Evolutionary conservation across 2,888 invertebrate genomes (phyloP), one percentile per base, ranked within the genome.

Genomic region (Himalopsyche anomala): DNA sequence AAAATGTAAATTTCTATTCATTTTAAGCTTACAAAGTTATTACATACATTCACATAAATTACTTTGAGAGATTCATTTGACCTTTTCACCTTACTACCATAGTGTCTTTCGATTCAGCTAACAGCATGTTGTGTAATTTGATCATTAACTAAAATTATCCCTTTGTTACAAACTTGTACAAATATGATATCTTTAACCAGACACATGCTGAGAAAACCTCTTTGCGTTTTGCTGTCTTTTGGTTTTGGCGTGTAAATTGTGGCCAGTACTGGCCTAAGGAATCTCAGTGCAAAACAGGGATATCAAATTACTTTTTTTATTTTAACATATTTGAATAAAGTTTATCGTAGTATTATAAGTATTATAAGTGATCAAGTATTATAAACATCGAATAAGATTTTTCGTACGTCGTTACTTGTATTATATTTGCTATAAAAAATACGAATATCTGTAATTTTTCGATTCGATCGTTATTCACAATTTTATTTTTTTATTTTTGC

Each of bases 221-320:
- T 62, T 62, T 19, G 8, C 62, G 62, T 62, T 62, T 62, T 62
- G 62, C 62, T 62, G 62, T 62, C 62, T 62, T 62, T 62, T 19
- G 62, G 62, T 62, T 62, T 62, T 62, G 19, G 19, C 62, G 28
- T 62, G 62, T 62, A 62, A 62, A 28, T 62, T 28, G 28, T 28
- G 62, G 62, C 62, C 62, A 62, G 62, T 62, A 19, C 62, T 62
- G 8, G 6, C 6, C 19, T 62, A 19, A 62, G 19, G 62, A 62
- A 62, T 19, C 19, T 28, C 19, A 2, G 11, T 62, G 62, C 5
- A 62, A 62, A 62, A 19, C 62, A 62, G 62, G 62, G 62, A 8
- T 62, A 28, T 62, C 11, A 19, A 62, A 62, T 62, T 19, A 62
- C 28, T 6, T 62, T 19, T 4, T 51, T 15, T 4, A 5, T 51